Conservation (phyloP, 2,797 vertebrate species). For the Poecilia velifera region DNA sequence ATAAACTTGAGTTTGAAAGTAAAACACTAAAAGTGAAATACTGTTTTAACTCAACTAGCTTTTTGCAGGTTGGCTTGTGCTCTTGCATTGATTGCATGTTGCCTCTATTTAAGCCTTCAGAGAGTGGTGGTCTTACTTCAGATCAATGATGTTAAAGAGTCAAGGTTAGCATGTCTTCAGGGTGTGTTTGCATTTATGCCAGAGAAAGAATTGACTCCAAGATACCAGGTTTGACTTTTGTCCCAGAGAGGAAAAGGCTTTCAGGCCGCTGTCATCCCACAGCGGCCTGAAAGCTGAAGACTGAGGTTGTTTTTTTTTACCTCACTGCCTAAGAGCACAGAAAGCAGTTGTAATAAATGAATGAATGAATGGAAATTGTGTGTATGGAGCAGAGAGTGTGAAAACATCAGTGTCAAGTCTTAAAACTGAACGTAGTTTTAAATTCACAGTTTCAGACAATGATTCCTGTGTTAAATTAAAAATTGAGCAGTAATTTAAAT, state of each 20-base stretch:
- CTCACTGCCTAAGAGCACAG: slow-evolving; percentile 1
- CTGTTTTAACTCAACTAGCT: not conserved
- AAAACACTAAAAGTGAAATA: not conserved
- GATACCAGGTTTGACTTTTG: slow-evolving; percentile 20
- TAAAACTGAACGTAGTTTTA: slow-evolving; percentile 5
- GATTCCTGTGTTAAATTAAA: slow-evolving; percentile 29
- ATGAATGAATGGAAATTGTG: slow-evolving; percentile 38
- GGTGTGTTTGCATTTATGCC: slow-evolving; percentile 15
- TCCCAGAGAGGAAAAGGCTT: slow-evolving; percentile 12
- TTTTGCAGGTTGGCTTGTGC: slow-evolving; percentile 10
- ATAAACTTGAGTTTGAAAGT: not conserved
- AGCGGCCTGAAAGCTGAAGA: slow-evolving; percentile 17
- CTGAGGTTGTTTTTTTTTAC: not conserved
- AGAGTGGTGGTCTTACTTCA: slow-evolving; percentile 14
- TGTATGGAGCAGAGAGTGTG: slow-evolving; percentile 5
- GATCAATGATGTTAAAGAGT: slow-evolving; percentile 42
- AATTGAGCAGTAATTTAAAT: slow-evolving; percentile 36
- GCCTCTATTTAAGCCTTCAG: slow-evolving; percentile 21
- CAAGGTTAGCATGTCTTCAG: slow-evolving; percentile 38
- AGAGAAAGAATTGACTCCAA: slow-evolving; percentile 23
- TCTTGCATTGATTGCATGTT: slow-evolving; percentile 37
- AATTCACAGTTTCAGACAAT: slow-evolving; percentile 34
- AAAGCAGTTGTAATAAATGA: not conserved
- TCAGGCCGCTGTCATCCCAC: slow-evolving; percentile 3
- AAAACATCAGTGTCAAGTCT: slow-evolving; percentile 35